Percentiles rank a stretch among this genome's conserved stretches.
These are phyloP conservation scores for Melieria crassipennis DNA, from an alignment of 2,888 invertebrate species.

Conservation along the genomic window DNA sequence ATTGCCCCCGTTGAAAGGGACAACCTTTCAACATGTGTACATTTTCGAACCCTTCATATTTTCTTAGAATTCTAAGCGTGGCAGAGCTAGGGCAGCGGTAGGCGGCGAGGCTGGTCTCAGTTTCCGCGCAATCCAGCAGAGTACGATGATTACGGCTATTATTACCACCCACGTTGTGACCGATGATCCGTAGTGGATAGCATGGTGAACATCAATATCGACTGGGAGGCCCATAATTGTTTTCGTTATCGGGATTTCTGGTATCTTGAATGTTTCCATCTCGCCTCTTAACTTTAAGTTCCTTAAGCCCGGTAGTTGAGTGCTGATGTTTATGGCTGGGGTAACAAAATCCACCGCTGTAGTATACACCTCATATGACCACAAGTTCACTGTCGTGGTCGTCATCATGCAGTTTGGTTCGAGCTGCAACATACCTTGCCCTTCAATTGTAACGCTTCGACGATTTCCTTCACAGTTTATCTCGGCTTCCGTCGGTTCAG, in stretches of 20 bases:
- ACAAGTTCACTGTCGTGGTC: background rate
- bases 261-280: background rate
- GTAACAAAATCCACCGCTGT: background rate
- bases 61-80: too few relatives aligned
- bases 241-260: background rate
- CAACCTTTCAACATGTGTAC: too few relatives aligned
- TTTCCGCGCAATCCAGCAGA: too few relatives aligned
- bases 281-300: background rate
- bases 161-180: too few relatives aligned
- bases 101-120: too few relatives aligned
- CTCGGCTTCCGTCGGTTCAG: background rate
- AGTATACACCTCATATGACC: slow-evolving; percentile 9
- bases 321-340: too few relatives aligned
- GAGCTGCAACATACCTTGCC: slow-evolving; percentile 1
- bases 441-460: background rate
- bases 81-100: too few relatives aligned
- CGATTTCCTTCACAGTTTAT: background rate
- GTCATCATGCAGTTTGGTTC: background rate
- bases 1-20: too few relatives aligned
- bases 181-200: background rate
- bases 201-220: slow-evolving; percentile 7
- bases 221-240: background rate
- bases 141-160: too few relatives aligned
- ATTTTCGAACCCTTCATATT: too few relatives aligned
- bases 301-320: too few relatives aligned